Percentiles rank a stretch among this genome's conserved stretches.
Conservation (phyloP, 2,797 vertebrate genomes). For the Avahi laniger region DNA sequence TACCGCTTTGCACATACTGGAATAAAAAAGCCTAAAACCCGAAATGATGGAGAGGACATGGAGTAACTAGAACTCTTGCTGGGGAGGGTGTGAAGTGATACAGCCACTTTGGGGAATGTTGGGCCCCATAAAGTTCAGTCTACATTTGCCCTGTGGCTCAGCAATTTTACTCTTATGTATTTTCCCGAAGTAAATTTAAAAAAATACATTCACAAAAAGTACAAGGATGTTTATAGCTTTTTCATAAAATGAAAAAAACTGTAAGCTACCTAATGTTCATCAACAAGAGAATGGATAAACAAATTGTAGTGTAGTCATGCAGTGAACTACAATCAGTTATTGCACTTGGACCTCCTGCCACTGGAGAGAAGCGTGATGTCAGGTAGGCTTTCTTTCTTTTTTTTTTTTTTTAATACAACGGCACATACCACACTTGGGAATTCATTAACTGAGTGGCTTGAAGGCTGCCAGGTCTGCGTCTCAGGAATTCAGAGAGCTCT, state of each 20-base stretch:
- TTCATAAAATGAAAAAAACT: not conserved
- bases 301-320: not conserved
- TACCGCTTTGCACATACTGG: not conserved
- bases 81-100: not conserved
- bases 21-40: not conserved
- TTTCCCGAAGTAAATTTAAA: not conserved
- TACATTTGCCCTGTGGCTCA: not conserved
- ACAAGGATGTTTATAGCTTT: not conserved
- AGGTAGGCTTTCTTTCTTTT: no score
- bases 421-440: no score
- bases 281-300: not conserved
- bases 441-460: not conserved
- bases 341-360: not conserved
- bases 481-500: not conserved
- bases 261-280: not conserved
- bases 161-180: not conserved
- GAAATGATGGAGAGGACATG: not conserved
- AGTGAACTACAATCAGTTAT: not conserved
- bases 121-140: not conserved
- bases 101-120: not conserved
- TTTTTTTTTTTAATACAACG: no score
- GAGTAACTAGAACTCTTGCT: not conserved
- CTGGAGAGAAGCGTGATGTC: not conserved
- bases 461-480: not conserved
- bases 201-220: not conserved